These are phyloP conservation scores for Monopterus albus DNA, from an alignment of 2,113 vertebrate genomes.

Conservation along the genomic window DNA sequence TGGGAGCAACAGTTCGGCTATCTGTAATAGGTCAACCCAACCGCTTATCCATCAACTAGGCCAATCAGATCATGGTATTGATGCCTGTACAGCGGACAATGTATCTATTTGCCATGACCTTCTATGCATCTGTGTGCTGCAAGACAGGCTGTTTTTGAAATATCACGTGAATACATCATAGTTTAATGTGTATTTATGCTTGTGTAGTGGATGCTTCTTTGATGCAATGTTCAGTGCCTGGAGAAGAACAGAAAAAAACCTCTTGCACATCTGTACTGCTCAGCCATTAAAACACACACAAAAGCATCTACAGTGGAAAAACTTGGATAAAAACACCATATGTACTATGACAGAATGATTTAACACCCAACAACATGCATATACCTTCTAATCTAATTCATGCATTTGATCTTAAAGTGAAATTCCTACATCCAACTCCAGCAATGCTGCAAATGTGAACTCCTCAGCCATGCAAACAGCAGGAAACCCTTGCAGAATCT, in stretches of 20 bases:
- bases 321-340: too few relatives aligned
- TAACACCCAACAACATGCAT: background rate
- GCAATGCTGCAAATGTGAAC: background rate
- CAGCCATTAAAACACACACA: constrained; percentile 1
- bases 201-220: constrained; percentile 9
- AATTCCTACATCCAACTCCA: background rate
- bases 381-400: background rate
- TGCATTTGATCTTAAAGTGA: background rate
- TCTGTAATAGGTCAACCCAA: constrained; percentile 78
- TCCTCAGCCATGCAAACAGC: background rate
- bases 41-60: constrained; percentile 70
- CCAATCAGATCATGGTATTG: constrained; percentile 79
- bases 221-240: background rate
- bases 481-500: background rate
- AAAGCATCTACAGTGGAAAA: too few relatives aligned
- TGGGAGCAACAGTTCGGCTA: constrained; percentile 76
- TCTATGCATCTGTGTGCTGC: constrained; percentile 34
- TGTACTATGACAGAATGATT: too few relatives aligned
- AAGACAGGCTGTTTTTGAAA: constrained; percentile 53
- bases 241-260: background rate
- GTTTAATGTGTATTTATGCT: background rate
- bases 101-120: constrained; percentile 70
- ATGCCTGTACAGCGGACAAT: constrained; percentile 62
- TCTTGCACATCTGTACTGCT: background rate
- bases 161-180: constrained; percentile 13